Evolutionary conservation across 1,140 invertebrate species (phyloP), one percentile per base, ranked within the genome.

Genomic region (Bombus haemorrhoidalis): DNA sequence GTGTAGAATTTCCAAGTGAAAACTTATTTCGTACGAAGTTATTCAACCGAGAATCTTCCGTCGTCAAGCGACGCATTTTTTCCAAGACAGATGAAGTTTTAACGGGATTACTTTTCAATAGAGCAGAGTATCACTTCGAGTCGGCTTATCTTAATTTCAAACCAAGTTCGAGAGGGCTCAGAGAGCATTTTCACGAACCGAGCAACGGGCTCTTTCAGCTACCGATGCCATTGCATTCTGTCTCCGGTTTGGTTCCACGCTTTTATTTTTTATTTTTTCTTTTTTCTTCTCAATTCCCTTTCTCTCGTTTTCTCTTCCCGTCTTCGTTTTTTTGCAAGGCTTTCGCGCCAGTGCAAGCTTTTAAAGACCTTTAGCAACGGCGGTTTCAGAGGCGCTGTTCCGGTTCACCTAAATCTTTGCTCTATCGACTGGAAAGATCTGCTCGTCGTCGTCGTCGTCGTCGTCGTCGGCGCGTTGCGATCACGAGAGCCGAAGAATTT

Each of bases 351-450:
- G 82, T 85, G 89, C 87, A 83, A 89, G 90, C 90, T 91, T 91
- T 91, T 91, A 91, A 91, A 90, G 90, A 91, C 87, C 90, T 82
- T 86, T 79, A 87, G 72, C 80, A 71, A n/a, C 66, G 75, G 71
- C 39, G 87, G 57, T 86, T 87, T 82, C 80, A 83, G 83, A 79
- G 59, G 74, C 82, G 47, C 59, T 72, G 81, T 88, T 87, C 79
- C 82, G 89, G 81, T 89, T 89, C 90, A 87, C 87, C 89, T 91
- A 91, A 91, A 91, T 91, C 90, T 89, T 91, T 87, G 82, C 85
- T 83, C 89, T 78, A 89, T 91, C 85, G 87, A 91, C 76, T 87
- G 80, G 83, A 91, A 91, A 90, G 68, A 64, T 82, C 47, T 39
- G 71, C 75, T 76, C 37, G 47, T 53, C 41, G 72, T 53, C 62